phyloP scores from a whole-genome alignment of 2,797 vertebrate genomes.

The Scomberomorus guttatus region DNA sequence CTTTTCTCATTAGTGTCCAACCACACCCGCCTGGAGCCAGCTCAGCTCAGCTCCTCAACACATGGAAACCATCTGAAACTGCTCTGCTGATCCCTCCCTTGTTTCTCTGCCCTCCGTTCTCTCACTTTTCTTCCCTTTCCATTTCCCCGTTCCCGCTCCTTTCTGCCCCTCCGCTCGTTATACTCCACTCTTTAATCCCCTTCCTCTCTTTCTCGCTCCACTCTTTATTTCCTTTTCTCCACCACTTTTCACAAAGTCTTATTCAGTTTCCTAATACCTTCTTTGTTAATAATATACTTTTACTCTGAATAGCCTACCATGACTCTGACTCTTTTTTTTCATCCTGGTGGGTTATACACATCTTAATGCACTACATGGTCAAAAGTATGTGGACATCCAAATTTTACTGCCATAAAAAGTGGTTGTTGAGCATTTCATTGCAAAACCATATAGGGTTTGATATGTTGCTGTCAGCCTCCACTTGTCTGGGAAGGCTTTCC shows the following conservation, averaged over 20 bases:
- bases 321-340: background rate
- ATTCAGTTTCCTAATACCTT: background rate
- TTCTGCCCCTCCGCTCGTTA: slow-evolving; percentile 28
- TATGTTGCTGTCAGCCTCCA: background rate
- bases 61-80: slow-evolving; percentile 87
- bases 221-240: slow-evolving; percentile 18
- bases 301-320: background rate
- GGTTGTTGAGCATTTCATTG: background rate
- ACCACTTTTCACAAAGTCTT: slow-evolving; percentile 10
- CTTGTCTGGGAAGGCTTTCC: slow-evolving; percentile 4
- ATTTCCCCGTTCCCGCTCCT: slow-evolving; percentile 46
- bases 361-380: background rate
- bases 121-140: slow-evolving; percentile 59
- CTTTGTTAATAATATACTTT: background rate
- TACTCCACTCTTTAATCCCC: slow-evolving; percentile 26
- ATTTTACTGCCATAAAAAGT: background rate
- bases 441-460: background rate
- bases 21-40: slow-evolving; percentile 85
- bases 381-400: background rate
- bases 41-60: slow-evolving; percentile 79
- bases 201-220: slow-evolving; percentile 10
- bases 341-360: background rate
- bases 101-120: slow-evolving; percentile 67
- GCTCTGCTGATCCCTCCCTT: slow-evolving; percentile 70
- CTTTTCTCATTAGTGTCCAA: slow-evolving; percentile 87